Base-by-base conservation (phyloP, 2,797 vertebrate species). In the Hyperoplus lanceolatus region DNA sequence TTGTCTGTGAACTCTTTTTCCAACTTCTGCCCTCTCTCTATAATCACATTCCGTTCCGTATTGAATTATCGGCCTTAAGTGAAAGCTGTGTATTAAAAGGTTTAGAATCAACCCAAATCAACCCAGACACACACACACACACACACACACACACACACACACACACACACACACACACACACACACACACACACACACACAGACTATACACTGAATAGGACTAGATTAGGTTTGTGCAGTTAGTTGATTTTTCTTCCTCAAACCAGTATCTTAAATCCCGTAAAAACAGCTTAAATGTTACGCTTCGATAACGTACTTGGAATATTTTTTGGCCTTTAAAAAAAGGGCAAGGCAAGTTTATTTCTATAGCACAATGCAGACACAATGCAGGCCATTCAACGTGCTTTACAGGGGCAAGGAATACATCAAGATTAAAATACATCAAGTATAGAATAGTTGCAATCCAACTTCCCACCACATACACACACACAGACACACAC, bases 1-100 rank as follows among this genome's bases (percentile, higher is more conserved):
- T 86, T 85, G 86, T 90, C 87, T 92, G 68, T 78, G 69, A 87
- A 89, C 86, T 89, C 86, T 89, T 88, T 66, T 42, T 73, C 29
- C 63, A 60, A 82, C 82, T 83, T 53, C 77, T 71, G 66, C 62
- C 85, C 79, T 49, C 39, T 41, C 38, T 1, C 61, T 9, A 50
- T 90, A 88, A 90, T 92, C 89, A n/a, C 81, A 82, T 92, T 87
- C 78, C 61, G 77, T 70, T 85, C 85, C 83, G 62, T 70, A 83
- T 77, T 84, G 89, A 79, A 75, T 90, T 83, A 85, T 71, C 80
- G 81, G 69, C 83, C 67, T 1, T 0, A 38, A 73, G 75, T 62
- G 39, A 58, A 70, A 77, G 58, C 21, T 29, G 8, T 67, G 82
- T 51, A 29, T 75, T 67, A 70, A 83, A 80, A 58, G 29, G 29